Percentiles rank a stretch among this genome's conserved stretches.
phyloP scores from a whole-genome alignment of 2,888 invertebrate genomes.

The Epinotia ramella region DNA sequence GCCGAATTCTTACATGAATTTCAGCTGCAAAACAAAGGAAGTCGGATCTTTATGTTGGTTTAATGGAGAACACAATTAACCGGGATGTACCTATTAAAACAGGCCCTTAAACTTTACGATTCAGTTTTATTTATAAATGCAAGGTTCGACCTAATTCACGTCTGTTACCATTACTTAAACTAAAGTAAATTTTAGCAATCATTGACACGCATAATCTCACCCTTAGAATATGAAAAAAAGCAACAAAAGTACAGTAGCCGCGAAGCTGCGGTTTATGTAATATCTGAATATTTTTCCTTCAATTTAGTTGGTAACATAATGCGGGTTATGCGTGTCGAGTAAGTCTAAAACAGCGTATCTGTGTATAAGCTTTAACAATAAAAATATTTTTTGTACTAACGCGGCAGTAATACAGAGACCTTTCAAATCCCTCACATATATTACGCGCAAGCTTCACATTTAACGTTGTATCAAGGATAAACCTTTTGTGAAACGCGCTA shows the following conservation, averaged over 20 bases:
- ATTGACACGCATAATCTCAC: not conserved
- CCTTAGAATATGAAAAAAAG: constrained; percentile 9
- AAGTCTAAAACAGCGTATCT: not conserved
- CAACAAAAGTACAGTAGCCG: constrained; percentile 17
- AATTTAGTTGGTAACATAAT: constrained; percentile 37
- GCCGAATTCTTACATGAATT: constrained; percentile 27
- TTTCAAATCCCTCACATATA: constrained; percentile 22
- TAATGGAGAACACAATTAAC: constrained; percentile 43
- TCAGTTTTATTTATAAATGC: not conserved
- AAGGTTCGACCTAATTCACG: not conserved
- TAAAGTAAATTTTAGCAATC: not conserved
- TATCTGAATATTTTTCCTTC: constrained; percentile 35
- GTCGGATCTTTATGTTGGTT: constrained; percentile 39
- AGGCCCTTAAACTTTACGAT: constrained; percentile 16
- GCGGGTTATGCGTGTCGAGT: constrained; percentile 18
- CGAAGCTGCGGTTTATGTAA: constrained; percentile 13
- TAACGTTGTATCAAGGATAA: constrained; percentile 10
- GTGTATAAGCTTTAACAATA: not conserved
- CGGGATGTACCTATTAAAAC: constrained; percentile 35
- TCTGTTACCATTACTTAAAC: not conserved
- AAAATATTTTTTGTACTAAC: not conserved
- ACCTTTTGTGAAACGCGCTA: not conserved
- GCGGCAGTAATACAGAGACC: constrained; percentile 1
- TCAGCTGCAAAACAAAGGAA: constrained; percentile 22
- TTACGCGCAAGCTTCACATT: constrained; percentile 20